Base-by-base conservation (phyloP, 2,888 invertebrate genomes). In the Callimorpha dominula region DNA sequence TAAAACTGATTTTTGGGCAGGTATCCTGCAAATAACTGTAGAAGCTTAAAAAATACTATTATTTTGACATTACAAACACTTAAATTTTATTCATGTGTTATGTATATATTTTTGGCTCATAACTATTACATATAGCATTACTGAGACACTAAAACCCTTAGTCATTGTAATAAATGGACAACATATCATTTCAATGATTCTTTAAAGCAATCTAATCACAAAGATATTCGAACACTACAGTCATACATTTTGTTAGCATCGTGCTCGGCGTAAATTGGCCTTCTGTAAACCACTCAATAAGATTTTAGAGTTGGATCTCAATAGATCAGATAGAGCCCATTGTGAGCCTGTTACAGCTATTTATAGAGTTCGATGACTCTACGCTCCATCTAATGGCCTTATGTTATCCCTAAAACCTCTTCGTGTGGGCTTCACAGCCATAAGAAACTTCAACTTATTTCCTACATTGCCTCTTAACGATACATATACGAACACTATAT, bases 321-420 rank as follows among this genome's bases (percentile, higher is more conserved):
- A 89, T 89, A 89, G 88, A 90, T 90, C 89, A 87, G 89, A 91
- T 91, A 87, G 86, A 83, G 83, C 75, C 86, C 80, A 92, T 92
- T 90, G 91, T 92, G 86, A 83, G 84, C 70, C 80, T 83, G 86
- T 84, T 88, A 86, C 82, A 86, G 87, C 88, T 86, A 91, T 92
- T 91, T 92, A 89, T 82, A 82, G 86, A 90, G 92, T 90, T 92
- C 92, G 87, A 88, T 88, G 91, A 91, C 92, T 90, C 84, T 77
- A 74, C 78, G 81, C 67, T 81, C 75, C 85, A 88, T 89, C 85
- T 87, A 88, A 88, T 84, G 80, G 82, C 85, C 79, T 79, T 81
- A 78, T 76, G 77, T 77, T 81, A 83, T 81, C 75, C 81, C 85
- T 78, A 77, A 79, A 83, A 81, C 75, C 80, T 79, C 79, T 84